Conservation (phyloP, 2,797 vertebrate species). For the Melanogrammus aeglefinus region DNA sequence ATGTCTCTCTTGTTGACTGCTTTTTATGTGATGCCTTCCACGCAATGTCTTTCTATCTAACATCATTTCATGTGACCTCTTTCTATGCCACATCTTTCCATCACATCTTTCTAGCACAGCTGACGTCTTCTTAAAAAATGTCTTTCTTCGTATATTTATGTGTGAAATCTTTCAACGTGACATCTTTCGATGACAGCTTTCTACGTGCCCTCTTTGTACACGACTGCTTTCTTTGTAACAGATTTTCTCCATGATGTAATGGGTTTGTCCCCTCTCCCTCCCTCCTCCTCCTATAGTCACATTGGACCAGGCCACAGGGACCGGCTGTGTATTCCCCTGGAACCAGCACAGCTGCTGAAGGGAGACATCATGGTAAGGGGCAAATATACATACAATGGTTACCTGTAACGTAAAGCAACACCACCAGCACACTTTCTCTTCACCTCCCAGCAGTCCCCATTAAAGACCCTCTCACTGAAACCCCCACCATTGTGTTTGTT, state of each 20-base stretch:
- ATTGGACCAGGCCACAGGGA: conserved; percentile 79
- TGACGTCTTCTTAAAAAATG: too few relatives aligned
- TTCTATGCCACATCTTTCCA: too few relatives aligned
- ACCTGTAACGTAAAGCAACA: neutral
- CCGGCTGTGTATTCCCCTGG: conserved; percentile 80
- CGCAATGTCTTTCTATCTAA: too few relatives aligned
- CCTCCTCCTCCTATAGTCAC: conserved; percentile 62
- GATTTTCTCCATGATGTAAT: neutral
- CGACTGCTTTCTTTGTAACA: too few relatives aligned
- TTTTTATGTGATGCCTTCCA: too few relatives aligned
- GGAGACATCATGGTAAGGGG: conserved; percentile 91
- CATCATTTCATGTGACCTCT: too few relatives aligned
- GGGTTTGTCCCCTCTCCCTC: neutral
- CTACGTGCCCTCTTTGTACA: too few relatives aligned
- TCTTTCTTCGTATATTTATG: too few relatives aligned
- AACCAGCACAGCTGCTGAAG: conserved; percentile 92
- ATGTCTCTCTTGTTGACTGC: too few relatives aligned
- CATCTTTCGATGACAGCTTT: too few relatives aligned
- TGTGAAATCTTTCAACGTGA: too few relatives aligned
- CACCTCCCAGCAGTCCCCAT: neutral
- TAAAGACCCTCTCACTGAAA: neutral
- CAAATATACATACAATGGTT: neutral
- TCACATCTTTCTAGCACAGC: too few relatives aligned
- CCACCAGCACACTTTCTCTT: neutral
- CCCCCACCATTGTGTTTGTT: neutral